A percentile compares a stretch with the other conserved stretches of the same genome.
phyloP scores from a whole-genome alignment of 2,888 invertebrate species.

The Leucoma salicis region DNA sequence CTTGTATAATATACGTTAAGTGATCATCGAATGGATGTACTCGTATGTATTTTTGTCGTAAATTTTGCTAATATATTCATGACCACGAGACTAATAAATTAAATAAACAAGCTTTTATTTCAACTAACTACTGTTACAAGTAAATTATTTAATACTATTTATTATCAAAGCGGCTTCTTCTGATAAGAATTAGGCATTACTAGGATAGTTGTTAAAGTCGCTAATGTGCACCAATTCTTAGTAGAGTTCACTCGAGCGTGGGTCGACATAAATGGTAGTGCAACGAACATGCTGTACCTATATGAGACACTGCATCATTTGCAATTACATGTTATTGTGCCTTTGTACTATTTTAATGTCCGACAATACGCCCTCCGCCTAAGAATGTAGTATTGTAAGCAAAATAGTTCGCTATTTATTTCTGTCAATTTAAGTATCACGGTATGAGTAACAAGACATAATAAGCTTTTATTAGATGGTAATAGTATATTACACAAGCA shows the following conservation, averaged over 20 bases:
- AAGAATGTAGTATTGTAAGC: slow-evolving; percentile 76
- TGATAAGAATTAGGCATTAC: neutral
- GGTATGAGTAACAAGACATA: slow-evolving; percentile 41
- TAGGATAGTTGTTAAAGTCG: slow-evolving; percentile 2
- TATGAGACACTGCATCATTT: slow-evolving; percentile 78
- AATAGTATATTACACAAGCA: slow-evolving; percentile 28
- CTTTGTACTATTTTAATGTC: slow-evolving; percentile 73
- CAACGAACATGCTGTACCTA: slow-evolving; percentile 54
- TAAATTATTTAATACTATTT: neutral
- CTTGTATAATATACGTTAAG: no score
- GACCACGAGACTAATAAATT: no score
- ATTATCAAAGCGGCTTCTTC: neutral
- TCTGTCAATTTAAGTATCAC: slow-evolving; percentile 63
- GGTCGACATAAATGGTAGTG: slow-evolving; percentile 72
- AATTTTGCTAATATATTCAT: no score
- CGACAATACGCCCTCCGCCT: slow-evolving; percentile 47
- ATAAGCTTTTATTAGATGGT: slow-evolving; percentile 30
- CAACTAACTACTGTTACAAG: neutral
- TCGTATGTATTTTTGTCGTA: no score
- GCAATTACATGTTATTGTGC: slow-evolving; percentile 81
- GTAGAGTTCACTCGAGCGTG: slow-evolving; percentile 47
- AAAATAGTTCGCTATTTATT: slow-evolving; percentile 66
- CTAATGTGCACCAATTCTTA: slow-evolving; percentile 21
- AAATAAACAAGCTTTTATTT: no score
- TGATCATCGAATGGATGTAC: no score